Conservation (phyloP, 2,797 vertebrate species). For the Tarsius wallacei region DNA sequence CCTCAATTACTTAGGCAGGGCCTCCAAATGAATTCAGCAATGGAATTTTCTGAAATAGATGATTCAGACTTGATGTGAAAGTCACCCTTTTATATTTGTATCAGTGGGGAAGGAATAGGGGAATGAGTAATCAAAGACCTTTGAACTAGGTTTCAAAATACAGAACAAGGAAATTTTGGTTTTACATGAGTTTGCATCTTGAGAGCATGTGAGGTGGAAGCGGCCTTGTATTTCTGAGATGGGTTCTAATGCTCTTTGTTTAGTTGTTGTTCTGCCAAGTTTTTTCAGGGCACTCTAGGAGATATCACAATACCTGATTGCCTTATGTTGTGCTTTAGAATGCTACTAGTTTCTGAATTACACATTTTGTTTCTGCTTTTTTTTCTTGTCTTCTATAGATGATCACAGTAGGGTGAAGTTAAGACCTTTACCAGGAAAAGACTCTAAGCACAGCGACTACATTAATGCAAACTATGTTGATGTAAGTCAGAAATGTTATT, state of each 20-base stretch:
- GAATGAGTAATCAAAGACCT: neutral
- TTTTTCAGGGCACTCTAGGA: neutral
- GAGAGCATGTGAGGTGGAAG: neutral
- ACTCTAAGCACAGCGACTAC: slow-evolving; percentile 99
- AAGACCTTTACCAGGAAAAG: slow-evolving; percentile 97
- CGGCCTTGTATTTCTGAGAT: neutral
- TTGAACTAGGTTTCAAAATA: slow-evolving; percentile 29
- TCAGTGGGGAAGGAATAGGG: neutral
- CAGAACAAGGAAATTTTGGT: neutral
- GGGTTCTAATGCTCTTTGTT: neutral
- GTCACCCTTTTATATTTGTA: neutral
- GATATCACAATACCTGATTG: neutral
- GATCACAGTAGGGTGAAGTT: slow-evolving; percentile 99
- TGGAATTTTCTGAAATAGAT: neutral
- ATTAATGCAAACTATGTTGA: slow-evolving; percentile 99
- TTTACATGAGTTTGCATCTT: neutral
- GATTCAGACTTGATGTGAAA: neutral
- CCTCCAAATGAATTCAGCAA: neutral
- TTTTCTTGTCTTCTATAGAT: slow-evolving; percentile 91
- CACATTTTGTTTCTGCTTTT: slow-evolving; percentile 54
- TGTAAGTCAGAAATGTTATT: slow-evolving; percentile 92
- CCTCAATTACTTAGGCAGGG: neutral
- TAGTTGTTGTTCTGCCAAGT: neutral
- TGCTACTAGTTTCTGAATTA: neutral
- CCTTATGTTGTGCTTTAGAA: slow-evolving; percentile 53